Base-by-base conservation (phyloP, 2,888 invertebrate species). In the Cistogaster globosa region DNA sequence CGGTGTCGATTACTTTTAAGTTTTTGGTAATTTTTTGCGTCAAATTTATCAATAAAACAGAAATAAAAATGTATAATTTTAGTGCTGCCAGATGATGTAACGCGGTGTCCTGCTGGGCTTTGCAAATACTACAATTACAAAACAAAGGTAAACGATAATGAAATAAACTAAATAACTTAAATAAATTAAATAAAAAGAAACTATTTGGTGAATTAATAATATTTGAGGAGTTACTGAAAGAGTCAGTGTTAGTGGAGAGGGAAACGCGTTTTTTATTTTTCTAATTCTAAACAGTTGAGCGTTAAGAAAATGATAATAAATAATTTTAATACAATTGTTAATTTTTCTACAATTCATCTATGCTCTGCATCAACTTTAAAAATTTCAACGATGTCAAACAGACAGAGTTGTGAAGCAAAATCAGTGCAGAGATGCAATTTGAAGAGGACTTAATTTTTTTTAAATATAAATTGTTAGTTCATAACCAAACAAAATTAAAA, bases 231-330 rank as follows among this genome's bases (percentile, higher is more conserved):
- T 22, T 58, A 53, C 42, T 58, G 5, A 51, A 20, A 22, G 53
- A 76, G 36, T 75, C 53, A 77, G 32, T 60, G 45, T 69, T 42
- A 74, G 57, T 71, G 82, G 51, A 48, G 55, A 32, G 76, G 48
- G 42, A 42, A 79, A 76, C 80, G 67, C 71, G 63, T 60, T 75
- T 42, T 42, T 42, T 42, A 42, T 12, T 42, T 42, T 42, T 51
- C 32, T 5, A 32, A 42, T 67, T 60, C 71, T 72, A 79, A 63
- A 58, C 68, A 74, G 42, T 80, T 74, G 58, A 67, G 45, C 60
- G 55, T 32, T 45, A 65, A 12, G 42, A n/a, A 53, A 53, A 74
- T 74, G 45, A 60, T 51, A 53, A 57, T 57, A 65, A 80, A 58
- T 55, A 78, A 62, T 14, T 69, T 26, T 48, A 55, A 32, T 42